These are phyloP conservation scores for Ceratina calcarata DNA, from an alignment of 1,140 invertebrate species.

Conservation along the genomic window DNA sequence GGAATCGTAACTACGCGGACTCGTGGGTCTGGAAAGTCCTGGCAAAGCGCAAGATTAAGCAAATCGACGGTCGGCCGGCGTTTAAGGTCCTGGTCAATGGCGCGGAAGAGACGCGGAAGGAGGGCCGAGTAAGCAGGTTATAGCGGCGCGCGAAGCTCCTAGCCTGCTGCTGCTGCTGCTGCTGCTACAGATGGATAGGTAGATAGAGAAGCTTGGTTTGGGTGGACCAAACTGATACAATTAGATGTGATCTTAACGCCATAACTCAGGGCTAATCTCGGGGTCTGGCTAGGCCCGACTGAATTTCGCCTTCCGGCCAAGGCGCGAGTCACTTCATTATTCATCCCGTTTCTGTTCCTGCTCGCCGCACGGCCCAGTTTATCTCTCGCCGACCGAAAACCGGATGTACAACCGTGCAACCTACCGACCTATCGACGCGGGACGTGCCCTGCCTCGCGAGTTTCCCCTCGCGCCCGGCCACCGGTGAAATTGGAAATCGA, in stretches of 20 bases:
- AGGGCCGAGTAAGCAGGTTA: slow-evolving; percentile 76
- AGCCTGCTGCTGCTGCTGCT: not conserved
- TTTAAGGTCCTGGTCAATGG: slow-evolving; percentile 77
- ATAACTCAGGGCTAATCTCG: slow-evolving; percentile 80
- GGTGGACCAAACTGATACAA: slow-evolving; percentile 78
- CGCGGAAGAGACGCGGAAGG: slow-evolving; percentile 73
- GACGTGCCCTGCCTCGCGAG: slow-evolving; percentile 65
- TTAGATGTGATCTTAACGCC: slow-evolving; percentile 80
- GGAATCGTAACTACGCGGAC: slow-evolving; percentile 53
- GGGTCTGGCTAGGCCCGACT: slow-evolving; percentile 66
- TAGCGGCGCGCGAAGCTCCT: slow-evolving; percentile 32
- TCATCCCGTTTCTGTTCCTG: slow-evolving; percentile 74
- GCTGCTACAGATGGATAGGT: slow-evolving; percentile 75
- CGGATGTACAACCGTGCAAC: slow-evolving; percentile 70
- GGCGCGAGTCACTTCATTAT: slow-evolving; percentile 79
- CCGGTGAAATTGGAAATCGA: slow-evolving; percentile 49
- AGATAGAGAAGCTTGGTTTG: slow-evolving; percentile 67
- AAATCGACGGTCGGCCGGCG: slow-evolving; percentile 65
- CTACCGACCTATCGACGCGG: slow-evolving; percentile 66
- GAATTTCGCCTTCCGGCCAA: slow-evolving; percentile 73
- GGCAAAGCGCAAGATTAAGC: slow-evolving; percentile 68
- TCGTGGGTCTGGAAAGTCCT: slow-evolving; percentile 62
- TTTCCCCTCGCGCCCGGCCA: slow-evolving; percentile 60
- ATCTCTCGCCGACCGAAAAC: slow-evolving; percentile 68
- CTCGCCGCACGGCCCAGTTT: slow-evolving; percentile 53